Conservation (phyloP, 2,113 vertebrate species). For the Apistogramma diplotaenia region DNA sequence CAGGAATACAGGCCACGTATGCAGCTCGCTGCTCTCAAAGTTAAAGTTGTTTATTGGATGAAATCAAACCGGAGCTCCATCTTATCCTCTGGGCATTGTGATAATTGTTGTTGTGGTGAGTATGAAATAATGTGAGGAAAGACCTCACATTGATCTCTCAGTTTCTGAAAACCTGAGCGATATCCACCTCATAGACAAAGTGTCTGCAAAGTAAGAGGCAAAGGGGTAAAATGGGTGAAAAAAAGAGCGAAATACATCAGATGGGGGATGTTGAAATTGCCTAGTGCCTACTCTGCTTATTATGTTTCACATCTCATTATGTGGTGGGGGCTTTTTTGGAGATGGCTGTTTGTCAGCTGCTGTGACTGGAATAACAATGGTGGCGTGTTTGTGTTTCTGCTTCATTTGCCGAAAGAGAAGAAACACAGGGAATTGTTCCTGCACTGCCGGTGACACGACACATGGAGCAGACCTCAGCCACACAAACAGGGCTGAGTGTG, state of each 20-base stretch:
- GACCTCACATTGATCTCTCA: slow-evolving; percentile 50
- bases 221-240: slow-evolving; percentile 17
- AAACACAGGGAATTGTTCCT: slow-evolving; percentile 2
- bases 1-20: background rate
- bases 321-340: slow-evolving; percentile 38
- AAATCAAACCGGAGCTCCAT: background rate
- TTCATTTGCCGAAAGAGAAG: background rate
- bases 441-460: background rate
- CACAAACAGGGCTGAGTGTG: background rate
- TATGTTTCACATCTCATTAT: slow-evolving; percentile 71
- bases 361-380: slow-evolving; percentile 64
- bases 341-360: slow-evolving; percentile 51
- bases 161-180: slow-evolving; percentile 47
- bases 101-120: slow-evolving; percentile 11
- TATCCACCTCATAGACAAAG: slow-evolving; percentile 27
- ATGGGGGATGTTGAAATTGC: slow-evolving; percentile 51
- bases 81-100: slow-evolving; percentile 2
- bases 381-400: background rate
- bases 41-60: background rate
- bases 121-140: slow-evolving; percentile 46
- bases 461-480: background rate
- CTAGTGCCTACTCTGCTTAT: slow-evolving; percentile 60
- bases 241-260: slow-evolving; percentile 31
- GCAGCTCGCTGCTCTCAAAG: background rate
- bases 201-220: slow-evolving; percentile 7